These are phyloP conservation scores for Plestiodon gilberti DNA, from an alignment of 2,113 vertebrate species.

Conservation along the genomic window DNA sequence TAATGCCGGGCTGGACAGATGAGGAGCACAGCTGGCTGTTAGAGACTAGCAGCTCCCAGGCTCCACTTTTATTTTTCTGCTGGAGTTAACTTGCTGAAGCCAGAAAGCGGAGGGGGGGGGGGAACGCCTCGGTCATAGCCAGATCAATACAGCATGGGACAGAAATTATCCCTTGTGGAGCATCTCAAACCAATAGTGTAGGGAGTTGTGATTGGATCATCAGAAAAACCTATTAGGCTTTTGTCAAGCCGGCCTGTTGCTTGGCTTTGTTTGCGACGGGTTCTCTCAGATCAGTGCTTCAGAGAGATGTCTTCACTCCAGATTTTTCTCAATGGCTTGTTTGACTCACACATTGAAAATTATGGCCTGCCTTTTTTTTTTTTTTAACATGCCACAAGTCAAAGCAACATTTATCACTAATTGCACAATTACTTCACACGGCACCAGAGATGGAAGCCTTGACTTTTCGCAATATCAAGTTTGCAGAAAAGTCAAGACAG, in stretches of 20 bases:
- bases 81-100: conserved; percentile 34
- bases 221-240: conserved; percentile 78
- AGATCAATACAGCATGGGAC: conserved; percentile 58
- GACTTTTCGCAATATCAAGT: conserved; percentile 7
- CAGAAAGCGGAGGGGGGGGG: conserved; percentile 31
- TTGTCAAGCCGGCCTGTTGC: conserved; percentile 74
- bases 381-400: background rate
- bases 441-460: background rate
- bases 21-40: background rate
- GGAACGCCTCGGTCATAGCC: background rate
- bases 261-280: conserved; percentile 49
- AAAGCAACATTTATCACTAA: conserved; percentile 44
- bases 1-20: background rate
- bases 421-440: conserved; percentile 45
- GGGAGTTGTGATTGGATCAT: conserved; percentile 72
- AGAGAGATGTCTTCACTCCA: conserved; percentile 31
- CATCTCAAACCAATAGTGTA: conserved; percentile 52
- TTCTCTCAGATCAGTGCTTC: conserved; percentile 63
- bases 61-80: background rate
- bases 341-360: background rate
- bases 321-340: conserved; percentile 43
- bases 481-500: conserved; percentile 49
- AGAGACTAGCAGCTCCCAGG: background rate
- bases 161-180: conserved; percentile 57
- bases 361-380: background rate